These are phyloP conservation scores for Molorchus minor DNA, from an alignment of 2,888 invertebrate species.

Conservation along the genomic window DNA sequence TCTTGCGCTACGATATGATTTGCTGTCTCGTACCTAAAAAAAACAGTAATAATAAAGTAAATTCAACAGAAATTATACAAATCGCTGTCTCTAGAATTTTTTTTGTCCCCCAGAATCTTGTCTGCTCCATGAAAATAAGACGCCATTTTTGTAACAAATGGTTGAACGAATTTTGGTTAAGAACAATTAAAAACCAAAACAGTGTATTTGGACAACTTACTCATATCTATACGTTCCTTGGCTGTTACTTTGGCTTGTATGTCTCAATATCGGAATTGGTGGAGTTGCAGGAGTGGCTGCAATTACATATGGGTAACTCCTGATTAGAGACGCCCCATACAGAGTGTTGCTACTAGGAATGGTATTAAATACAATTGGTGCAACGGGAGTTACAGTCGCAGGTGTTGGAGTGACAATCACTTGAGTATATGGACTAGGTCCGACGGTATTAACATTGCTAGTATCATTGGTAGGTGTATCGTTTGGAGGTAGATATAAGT, in stretches of 20 bases:
- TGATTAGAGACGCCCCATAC: neutral
- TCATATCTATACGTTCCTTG: constrained; percentile 68
- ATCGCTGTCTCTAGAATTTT: too few species aligned
- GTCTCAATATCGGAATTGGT: constrained; percentile 65
- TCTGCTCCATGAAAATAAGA: too few species aligned
- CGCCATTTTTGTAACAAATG: too few species aligned
- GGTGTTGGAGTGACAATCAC: neutral
- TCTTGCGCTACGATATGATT: constrained; percentile 64
- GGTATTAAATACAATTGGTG: constrained; percentile 3
- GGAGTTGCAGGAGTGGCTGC: constrained; percentile 62
- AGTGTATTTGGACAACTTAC: too few species aligned
- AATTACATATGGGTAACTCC: neutral
- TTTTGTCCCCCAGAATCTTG: too few species aligned
- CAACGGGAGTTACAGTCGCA: neutral
- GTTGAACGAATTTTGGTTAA: too few species aligned
- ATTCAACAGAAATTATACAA: neutral
- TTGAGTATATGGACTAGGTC: neutral
- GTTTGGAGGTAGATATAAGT: constrained; percentile 67
- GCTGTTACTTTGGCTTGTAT: constrained; percentile 67
- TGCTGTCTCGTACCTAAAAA: constrained; percentile 64
- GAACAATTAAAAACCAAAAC: too few species aligned
- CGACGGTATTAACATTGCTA: neutral
- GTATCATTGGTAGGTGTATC: constrained; percentile 58
- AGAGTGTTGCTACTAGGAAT: constrained; percentile 5
- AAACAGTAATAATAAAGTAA: neutral